Evolutionary conservation across 2,113 vertebrate genomes (phyloP).

Genomic region (Ondatra zibethicus): DNA sequence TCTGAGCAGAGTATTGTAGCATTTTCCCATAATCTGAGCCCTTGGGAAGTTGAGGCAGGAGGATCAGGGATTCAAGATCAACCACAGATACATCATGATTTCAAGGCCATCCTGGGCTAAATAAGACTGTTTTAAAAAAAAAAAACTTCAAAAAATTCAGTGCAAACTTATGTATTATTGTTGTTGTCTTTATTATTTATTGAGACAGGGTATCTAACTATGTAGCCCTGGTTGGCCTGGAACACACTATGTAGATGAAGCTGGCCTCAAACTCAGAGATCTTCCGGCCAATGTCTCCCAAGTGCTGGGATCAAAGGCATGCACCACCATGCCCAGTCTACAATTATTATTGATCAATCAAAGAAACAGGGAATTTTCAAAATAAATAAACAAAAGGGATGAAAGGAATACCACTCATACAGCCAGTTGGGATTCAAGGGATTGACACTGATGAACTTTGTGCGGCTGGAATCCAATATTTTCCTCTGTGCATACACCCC

Average conservation of each 20-base stretch:
- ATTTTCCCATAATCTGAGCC: neutral
- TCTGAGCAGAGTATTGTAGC: neutral
- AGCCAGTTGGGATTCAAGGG: neutral
- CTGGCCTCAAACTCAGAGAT: neutral
- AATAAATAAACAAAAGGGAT: constrained; percentile 15
- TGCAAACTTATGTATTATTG: neutral
- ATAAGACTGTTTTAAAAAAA: neutral
- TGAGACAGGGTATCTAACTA: neutral
- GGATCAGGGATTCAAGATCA: neutral
- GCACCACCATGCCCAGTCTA: neutral
- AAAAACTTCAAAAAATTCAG: neutral
- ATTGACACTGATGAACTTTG: neutral
- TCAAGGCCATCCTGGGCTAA: neutral
- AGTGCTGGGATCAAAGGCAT: neutral
- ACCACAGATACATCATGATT: neutral
- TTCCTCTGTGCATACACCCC: neutral
- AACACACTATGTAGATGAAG: neutral
- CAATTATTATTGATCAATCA: neutral
- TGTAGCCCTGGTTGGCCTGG: neutral
- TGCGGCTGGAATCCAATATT: neutral
- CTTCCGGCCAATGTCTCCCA: neutral
- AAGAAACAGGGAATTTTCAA: neutral
- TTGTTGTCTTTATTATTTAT: neutral
- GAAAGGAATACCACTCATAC: neutral
- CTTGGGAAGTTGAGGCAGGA: neutral